Percentiles rank a stretch among this genome's conserved stretches.
These are phyloP conservation scores for Petroica traversi DNA, from an alignment of 2,113 vertebrate genomes.

Conservation along the genomic window DNA sequence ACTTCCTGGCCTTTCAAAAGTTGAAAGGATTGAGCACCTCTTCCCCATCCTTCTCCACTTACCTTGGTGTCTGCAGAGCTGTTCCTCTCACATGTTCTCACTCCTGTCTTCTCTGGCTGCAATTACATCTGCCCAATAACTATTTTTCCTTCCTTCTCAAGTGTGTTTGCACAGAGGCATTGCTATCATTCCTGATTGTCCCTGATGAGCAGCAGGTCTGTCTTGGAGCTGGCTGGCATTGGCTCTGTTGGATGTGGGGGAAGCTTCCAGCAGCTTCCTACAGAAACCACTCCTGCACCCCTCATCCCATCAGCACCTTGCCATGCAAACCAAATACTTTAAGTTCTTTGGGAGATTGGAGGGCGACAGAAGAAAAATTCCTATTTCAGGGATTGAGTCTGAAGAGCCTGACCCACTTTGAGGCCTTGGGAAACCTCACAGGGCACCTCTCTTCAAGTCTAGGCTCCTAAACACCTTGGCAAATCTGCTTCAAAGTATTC, in stretches of 20 bases:
- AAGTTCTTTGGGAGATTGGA: background rate
- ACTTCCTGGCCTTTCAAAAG: background rate
- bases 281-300: background rate
- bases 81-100: background rate
- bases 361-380: background rate
- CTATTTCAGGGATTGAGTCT: background rate
- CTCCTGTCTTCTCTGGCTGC: background rate
- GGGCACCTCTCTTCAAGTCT: background rate
- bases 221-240: background rate
- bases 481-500: background rate
- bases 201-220: background rate
- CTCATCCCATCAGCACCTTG: background rate
- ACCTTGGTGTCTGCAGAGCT: background rate
- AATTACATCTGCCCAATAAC: background rate
- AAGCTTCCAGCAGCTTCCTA: background rate
- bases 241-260: rapidly evolving
- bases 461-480: background rate
- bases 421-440: background rate
- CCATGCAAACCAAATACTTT: background rate
- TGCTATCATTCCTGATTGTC: background rate
- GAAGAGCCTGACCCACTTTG: background rate
- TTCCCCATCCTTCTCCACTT: background rate
- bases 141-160: background rate
- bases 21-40: background rate
- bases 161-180: background rate